phyloP scores from a whole-genome alignment of 2,797 vertebrate species.

The Mallotus villosus region DNA sequence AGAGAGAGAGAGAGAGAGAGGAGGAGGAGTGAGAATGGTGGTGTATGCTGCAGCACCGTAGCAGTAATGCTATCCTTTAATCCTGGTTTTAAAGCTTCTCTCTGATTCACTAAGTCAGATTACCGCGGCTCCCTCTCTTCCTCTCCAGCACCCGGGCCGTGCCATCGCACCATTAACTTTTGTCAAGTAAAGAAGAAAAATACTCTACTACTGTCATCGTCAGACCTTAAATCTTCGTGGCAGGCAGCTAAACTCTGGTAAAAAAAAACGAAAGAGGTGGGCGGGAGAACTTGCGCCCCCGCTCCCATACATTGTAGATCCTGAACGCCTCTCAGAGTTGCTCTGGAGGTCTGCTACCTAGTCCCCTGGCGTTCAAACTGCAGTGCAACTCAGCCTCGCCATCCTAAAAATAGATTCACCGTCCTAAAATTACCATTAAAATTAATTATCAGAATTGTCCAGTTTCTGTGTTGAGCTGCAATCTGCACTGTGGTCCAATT shows the following conservation, averaged over 20 bases:
- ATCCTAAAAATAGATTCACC: slow-evolving; percentile 58
- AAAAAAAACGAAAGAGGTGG: slow-evolving; percentile 34
- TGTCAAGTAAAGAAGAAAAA: slow-evolving; percentile 27
- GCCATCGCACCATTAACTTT: slow-evolving; percentile 35
- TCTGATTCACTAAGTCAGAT: slow-evolving; percentile 72
- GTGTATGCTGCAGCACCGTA: slow-evolving; percentile 52
- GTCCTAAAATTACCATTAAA: slow-evolving; percentile 56
- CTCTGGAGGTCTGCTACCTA: slow-evolving; percentile 47
- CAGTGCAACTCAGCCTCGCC: slow-evolving; percentile 49
- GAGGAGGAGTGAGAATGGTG: slow-evolving; percentile 46
- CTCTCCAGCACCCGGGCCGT: slow-evolving; percentile 37
- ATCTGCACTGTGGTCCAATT: slow-evolving; percentile 13
- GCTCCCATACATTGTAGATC: slow-evolving; percentile 45
- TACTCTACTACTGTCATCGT: slow-evolving; percentile 4
- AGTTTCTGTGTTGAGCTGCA: slow-evolving; percentile 16
- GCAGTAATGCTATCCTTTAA: slow-evolving; percentile 64
- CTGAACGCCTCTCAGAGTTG: slow-evolving; percentile 57
- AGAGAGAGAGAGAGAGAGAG: slow-evolving; percentile 42
- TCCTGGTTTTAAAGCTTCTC: slow-evolving; percentile 68
- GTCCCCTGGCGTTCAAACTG: slow-evolving; percentile 47
- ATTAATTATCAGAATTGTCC: slow-evolving; percentile 45
- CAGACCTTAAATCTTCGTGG: slow-evolving; percentile 30
- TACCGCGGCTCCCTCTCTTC: slow-evolving; percentile 62
- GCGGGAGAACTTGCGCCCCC: slow-evolving; percentile 45
- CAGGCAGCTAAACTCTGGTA: slow-evolving; percentile 33